These are phyloP conservation scores for Halocaridina rubra DNA, from an alignment of 2,888 invertebrate species.

Conservation along the genomic window DNA sequence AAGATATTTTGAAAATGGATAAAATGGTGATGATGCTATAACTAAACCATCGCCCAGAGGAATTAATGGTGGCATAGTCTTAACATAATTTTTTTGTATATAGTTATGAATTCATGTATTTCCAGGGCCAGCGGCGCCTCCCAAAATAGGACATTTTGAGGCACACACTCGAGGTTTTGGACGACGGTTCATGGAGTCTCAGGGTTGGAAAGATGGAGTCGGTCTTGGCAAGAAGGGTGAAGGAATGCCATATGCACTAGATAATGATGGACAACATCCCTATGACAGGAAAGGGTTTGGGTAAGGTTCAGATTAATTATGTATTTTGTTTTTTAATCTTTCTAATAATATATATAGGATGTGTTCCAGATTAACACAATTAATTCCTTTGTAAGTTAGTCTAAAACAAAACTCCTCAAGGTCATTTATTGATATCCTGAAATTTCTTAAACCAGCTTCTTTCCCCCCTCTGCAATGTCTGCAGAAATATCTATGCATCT, in stretches of 20 bases:
- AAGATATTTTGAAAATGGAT: too few species aligned
- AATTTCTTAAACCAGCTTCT: too few species aligned
- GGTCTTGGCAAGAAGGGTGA: constrained; percentile 69
- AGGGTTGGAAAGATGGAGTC: constrained; percentile 72
- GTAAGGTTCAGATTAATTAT: constrained; percentile 27
- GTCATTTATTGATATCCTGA: too few species aligned
- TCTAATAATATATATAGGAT: not conserved
- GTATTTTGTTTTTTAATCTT: not conserved
- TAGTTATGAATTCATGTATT: not conserved
- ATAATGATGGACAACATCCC: constrained; percentile 53
- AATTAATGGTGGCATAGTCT: too few species aligned
- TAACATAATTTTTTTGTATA: too few species aligned
- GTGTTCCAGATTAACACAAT: not conserved
- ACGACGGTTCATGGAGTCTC: constrained; percentile 69
- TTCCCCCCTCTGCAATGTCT: too few species aligned
- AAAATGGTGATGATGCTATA: too few species aligned
- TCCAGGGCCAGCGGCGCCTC: constrained; percentile 31
- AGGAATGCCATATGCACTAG: constrained; percentile 56
- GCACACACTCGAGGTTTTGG: constrained; percentile 70
- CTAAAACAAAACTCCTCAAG: too few species aligned
- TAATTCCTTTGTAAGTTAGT: not conserved
- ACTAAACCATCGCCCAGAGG: too few species aligned
- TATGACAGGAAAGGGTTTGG: constrained; percentile 60
- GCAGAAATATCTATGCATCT: too few species aligned
- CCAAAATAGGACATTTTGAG: constrained; percentile 69